A percentile compares a stretch with the other conserved stretches of the same genome.
phyloP scores from a whole-genome alignment of 2,113 vertebrate species.

The Proteles cristata region DNA sequence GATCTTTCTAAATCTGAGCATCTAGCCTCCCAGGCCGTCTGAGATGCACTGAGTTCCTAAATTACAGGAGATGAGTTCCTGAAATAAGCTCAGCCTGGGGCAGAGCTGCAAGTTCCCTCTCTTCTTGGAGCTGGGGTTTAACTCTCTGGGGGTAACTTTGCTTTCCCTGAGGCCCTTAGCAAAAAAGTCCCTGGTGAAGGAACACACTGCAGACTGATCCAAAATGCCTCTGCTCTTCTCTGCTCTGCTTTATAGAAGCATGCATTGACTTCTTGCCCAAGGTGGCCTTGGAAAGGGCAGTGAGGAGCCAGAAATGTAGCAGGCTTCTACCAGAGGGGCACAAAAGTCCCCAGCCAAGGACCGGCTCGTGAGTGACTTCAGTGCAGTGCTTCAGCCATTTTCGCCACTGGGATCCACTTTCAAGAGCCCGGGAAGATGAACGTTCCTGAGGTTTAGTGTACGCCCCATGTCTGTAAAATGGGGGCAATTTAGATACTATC shows the following conservation, averaged over 20 bases:
- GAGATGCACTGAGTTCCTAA: not conserved
- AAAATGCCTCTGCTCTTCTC: not conserved
- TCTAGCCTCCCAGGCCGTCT: not conserved
- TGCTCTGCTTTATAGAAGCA: not conserved
- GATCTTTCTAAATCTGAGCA: not conserved
- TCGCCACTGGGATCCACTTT: not conserved
- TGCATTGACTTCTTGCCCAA: not conserved
- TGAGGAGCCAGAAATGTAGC: not conserved
- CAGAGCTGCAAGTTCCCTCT: not conserved
- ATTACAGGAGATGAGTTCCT: no score
- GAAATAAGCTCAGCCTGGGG: not conserved
- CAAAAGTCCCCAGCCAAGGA: not conserved
- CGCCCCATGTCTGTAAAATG: not conserved
- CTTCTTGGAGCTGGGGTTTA: not conserved
- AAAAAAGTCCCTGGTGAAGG: not conserved
- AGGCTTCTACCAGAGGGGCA: not conserved
- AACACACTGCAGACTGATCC: not conserved
- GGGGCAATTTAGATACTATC: not conserved
- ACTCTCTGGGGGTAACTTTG: not conserved
- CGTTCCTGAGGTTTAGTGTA: not conserved
- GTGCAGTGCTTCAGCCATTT: not conserved
- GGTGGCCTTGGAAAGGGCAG: not conserved
- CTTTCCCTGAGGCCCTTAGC: not conserved
- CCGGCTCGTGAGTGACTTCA: not conserved
- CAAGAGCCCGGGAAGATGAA: not conserved